Percentiles rank a stretch among this genome's conserved stretches.
phyloP scores from a whole-genome alignment of 2,797 vertebrate species.

The Myotis findleyi region DNA sequence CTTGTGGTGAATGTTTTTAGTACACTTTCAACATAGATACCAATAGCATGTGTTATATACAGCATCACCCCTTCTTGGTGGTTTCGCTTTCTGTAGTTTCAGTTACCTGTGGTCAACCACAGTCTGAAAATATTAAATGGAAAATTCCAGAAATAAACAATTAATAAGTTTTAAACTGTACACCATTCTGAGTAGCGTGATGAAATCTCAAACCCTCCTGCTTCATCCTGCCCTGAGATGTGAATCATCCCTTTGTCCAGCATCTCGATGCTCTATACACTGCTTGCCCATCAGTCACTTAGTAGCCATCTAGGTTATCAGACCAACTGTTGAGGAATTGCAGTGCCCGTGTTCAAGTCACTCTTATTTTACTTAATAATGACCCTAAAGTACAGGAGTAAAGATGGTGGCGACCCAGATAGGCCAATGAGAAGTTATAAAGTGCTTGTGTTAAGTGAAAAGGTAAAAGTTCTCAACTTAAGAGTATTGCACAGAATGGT shows the following conservation, averaged over 20 bases:
- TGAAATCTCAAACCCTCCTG: not conserved
- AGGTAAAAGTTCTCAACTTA: not conserved
- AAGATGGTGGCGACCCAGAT: not conserved
- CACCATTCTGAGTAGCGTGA: not conserved
- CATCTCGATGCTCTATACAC: not conserved
- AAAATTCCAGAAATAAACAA: not conserved
- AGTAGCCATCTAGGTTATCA: not conserved
- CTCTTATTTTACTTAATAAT: not conserved
- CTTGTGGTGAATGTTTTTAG: slow-evolving; percentile 64
- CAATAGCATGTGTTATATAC: not conserved
- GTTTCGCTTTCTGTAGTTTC: not conserved
- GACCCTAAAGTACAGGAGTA: not conserved
- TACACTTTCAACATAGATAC: not conserved
- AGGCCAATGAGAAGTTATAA: not conserved
- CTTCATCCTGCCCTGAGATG: too few species aligned
- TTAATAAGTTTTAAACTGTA: not conserved
- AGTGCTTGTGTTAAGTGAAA: too few species aligned
- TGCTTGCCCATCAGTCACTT: not conserved
- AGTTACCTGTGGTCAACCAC: not conserved
- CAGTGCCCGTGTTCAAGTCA: not conserved
- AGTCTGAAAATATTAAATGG: not conserved
- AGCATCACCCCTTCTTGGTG: not conserved
- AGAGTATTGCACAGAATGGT: not conserved
- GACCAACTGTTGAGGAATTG: not conserved
- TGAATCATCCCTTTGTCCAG: not conserved